Evolutionary conservation across 2,113 vertebrate species (phyloP).

Genomic region (Cacatua alba): DNA sequence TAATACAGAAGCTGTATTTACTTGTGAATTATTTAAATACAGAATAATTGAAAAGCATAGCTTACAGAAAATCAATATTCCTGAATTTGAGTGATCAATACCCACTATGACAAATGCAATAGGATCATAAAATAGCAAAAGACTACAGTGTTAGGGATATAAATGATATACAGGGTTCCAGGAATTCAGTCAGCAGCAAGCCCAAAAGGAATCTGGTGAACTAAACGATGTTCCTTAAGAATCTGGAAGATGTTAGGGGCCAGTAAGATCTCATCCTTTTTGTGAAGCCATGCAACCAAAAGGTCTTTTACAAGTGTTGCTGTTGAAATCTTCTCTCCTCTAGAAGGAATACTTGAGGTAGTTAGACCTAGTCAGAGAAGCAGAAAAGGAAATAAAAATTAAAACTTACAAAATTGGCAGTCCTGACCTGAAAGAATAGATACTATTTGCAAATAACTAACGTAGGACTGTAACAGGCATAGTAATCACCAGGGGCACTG

Average conservation of each 20-base stretch:
- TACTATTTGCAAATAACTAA: not conserved
- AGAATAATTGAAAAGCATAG: not conserved
- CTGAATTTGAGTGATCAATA: not conserved
- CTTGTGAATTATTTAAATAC: not conserved
- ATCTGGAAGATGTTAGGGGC: not conserved
- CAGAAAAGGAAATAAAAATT: not conserved
- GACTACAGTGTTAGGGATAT: not conserved
- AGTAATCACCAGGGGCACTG: not conserved
- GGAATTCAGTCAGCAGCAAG: not conserved
- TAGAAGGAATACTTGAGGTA: not conserved
- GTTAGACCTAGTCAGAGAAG: not conserved
- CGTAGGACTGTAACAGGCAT: not conserved
- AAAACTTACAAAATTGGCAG: not conserved
- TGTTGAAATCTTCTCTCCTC: not conserved
- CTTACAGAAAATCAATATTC: not conserved
- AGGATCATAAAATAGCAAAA: not conserved
- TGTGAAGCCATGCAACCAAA: not conserved
- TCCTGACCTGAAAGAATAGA: not conserved
- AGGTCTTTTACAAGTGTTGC: not conserved
- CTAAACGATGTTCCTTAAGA: not conserved
- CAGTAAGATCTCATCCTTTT: not conserved
- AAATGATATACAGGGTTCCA: not conserved
- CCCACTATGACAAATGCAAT: not conserved
- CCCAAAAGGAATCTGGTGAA: accelerated
- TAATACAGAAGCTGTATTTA: not conserved